Evolutionary conservation across 2,888 invertebrate species (phyloP).

Genomic region (Cosmia pyralina): DNA sequence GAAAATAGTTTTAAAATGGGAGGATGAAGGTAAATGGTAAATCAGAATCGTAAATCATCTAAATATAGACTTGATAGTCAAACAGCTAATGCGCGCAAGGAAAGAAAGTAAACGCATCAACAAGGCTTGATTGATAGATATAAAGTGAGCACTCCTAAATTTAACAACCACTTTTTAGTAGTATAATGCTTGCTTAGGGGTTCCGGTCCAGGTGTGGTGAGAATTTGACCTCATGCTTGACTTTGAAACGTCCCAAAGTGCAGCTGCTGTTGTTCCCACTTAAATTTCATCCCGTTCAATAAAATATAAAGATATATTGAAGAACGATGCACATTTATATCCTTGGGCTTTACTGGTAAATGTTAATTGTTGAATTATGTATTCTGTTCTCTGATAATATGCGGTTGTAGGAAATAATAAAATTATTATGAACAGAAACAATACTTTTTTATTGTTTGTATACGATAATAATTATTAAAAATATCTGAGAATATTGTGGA

Average conservation of each 20-base stretch:
- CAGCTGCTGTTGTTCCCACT: constrained; percentile 40
- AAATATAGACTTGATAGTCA: not conserved
- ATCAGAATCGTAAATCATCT: not conserved
- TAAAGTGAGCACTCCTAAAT: not conserved
- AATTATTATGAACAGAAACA: constrained; percentile 3
- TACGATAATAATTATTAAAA: not conserved
- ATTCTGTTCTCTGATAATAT: not conserved
- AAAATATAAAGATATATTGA: constrained; percentile 22
- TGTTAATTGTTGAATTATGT: constrained; percentile 25
- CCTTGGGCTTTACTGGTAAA: constrained; percentile 16
- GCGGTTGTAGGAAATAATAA: constrained; percentile 5
- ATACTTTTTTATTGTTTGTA: not conserved
- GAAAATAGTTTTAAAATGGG: not conserved
- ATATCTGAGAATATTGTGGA: constrained; percentile 7
- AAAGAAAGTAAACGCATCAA: too few relatives aligned
- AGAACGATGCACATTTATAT: constrained; percentile 5
- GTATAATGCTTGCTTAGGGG: not conserved
- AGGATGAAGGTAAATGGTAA: not conserved
- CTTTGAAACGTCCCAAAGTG: constrained; percentile 25
- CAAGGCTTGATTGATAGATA: too few relatives aligned
- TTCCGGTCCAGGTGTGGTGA: not conserved
- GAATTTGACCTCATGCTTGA: constrained; percentile 16
- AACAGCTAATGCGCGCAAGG: not conserved
- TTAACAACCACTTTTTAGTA: not conserved
- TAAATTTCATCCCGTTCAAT: not conserved